Evolutionary conservation across 1,140 invertebrate species (phyloP).

Genomic region (Chelonus insularis): DNA sequence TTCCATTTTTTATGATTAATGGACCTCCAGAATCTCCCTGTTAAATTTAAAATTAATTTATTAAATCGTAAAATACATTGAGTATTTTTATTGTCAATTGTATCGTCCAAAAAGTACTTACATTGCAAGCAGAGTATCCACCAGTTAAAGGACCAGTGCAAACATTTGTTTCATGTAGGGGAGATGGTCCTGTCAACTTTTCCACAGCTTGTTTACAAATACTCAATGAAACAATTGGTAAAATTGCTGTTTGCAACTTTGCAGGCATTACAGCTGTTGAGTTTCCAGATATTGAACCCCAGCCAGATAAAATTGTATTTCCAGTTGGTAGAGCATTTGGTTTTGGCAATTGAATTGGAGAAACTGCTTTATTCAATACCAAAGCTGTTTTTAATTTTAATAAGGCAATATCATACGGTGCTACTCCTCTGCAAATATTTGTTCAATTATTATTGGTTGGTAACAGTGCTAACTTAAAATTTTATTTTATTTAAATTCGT

Average conservation of each 20-base stretch:
- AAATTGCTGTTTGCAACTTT: constrained; percentile 38
- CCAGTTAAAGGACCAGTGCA: constrained; percentile 66
- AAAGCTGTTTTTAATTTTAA: constrained; percentile 57
- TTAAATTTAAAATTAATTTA: constrained; percentile 18
- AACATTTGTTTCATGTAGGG: constrained; percentile 57
- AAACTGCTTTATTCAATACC: constrained; percentile 59
- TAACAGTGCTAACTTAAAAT: no score
- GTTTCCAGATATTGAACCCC: constrained; percentile 52
- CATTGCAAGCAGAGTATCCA: constrained; percentile 64
- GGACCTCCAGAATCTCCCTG: constrained; percentile 71
- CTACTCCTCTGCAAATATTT: constrained; percentile 47
- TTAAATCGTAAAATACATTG: not conserved
- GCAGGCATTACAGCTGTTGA: constrained; percentile 28
- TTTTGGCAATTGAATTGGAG: constrained; percentile 57
- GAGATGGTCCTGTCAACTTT: constrained; percentile 26
- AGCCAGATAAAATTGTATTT: constrained; percentile 55
- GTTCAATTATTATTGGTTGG: not conserved
- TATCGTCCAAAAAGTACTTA: constrained; percentile 38
- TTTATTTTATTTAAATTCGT: no score
- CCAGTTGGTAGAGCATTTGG: constrained; percentile 46
- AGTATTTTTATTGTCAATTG: not conserved
- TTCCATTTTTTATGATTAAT: constrained; percentile 49
- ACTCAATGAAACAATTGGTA: constrained; percentile 39
- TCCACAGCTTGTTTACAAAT: constrained; percentile 40
- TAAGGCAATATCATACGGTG: constrained; percentile 67